Evolutionary conservation across 92 coral and sea anemone genomes (phyloP), one percentile per base, ranked within the genome.

Genomic region (Phenganax subtilis): DNA sequence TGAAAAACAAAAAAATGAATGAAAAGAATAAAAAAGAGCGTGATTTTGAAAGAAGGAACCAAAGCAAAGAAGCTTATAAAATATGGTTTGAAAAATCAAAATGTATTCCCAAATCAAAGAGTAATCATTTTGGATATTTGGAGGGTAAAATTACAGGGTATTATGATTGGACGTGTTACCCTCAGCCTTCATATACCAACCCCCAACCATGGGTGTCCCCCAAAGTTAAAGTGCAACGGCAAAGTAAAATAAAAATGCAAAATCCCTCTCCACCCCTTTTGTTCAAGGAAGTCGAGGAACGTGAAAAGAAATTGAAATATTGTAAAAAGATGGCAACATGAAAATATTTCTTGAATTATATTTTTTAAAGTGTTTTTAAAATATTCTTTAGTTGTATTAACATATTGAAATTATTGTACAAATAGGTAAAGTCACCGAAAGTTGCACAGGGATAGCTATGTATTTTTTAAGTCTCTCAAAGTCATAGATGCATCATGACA

Each of bases 151-250:
- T 96, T 70, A 92, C 88, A 9, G 92, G 97, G 31, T 91, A 87
- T 85, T 96, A 96, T 61, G 96, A 92, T 30, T 96, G 99, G 97
- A 97, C 91, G 6, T 90, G 92, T n/a, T 96, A 96, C 68, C 99
- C 99, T 3, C 85, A 88, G 61, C 99, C 99, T 0, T 88, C 89
- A 31, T 96, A 92, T 58, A 87, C 71, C 55, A 96, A 96, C 88
- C 99, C 99, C 14, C 74, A 92, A 69, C 99, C 99, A 8, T 96
- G 99, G 99, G 91, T 90, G 12, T 62, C 83, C 31, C 73, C 83
- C 0, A 79, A 64, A 64, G 65, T 64, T 51, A 47, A 52, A 73
- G 54, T 37, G 53, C 25, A 17, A 5, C 53, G 20, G 61, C 73
- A 62, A 47, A 68, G 72, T 60, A 79, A 62, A 64, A 31, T 79